phyloP scores from a whole-genome alignment of 35 echinoderm and acorn worm species.

The Heliocidaris erythrogramma region DNA sequence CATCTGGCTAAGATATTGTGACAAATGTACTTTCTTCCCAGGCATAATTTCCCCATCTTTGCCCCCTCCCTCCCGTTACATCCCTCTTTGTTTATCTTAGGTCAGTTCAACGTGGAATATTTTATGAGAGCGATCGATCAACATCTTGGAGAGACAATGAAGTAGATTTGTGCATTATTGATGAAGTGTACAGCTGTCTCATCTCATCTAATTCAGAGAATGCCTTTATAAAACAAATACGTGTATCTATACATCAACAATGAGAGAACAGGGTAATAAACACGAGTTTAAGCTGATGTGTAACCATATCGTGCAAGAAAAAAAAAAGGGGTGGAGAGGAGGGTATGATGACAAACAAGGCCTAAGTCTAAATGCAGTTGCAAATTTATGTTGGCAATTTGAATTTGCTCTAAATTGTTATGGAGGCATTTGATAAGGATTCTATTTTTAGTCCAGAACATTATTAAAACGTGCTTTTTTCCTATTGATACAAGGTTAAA shows the following conservation, averaged over 20 bases:
- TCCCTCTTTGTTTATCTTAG: background rate
- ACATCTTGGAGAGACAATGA: background rate
- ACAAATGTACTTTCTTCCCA: background rate
- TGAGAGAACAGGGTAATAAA: background rate
- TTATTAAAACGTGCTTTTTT: too few relatives aligned
- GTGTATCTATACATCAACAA: background rate
- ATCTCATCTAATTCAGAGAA: background rate
- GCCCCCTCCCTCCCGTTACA: background rate
- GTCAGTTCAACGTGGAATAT: background rate
- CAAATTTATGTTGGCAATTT: background rate
- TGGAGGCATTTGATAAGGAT: too few relatives aligned
- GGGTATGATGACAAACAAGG: too few relatives aligned
- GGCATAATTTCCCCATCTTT: background rate
- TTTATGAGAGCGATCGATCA: background rate
- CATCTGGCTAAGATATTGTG: background rate
- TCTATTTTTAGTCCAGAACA: too few relatives aligned
- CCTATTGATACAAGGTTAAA: too few relatives aligned
- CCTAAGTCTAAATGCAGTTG: background rate
- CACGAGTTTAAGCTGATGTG: background rate
- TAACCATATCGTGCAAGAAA: background rate
- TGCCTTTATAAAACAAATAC: background rate
- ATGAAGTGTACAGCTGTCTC: conserved; percentile 1
- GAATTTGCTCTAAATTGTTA: too few relatives aligned
- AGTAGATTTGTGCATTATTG: background rate
- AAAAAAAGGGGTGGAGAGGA: too few relatives aligned